phyloP scores from a whole-genome alignment of 2,797 vertebrate species.

The Erithacus rubecula region DNA sequence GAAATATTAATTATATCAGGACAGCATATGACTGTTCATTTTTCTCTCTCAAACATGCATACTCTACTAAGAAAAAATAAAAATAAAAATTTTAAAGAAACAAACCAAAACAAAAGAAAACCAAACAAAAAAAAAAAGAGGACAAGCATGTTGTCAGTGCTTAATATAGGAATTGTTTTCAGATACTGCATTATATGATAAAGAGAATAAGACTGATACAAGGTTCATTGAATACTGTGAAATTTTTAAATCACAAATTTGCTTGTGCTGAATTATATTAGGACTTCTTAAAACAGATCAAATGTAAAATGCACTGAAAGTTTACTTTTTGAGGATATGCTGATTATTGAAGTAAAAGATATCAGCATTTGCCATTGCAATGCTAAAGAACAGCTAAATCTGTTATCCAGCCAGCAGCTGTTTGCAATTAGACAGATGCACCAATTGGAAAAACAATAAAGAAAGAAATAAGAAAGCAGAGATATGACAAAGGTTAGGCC shows the following conservation, averaged over 20 bases:
- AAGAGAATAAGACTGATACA: neutral
- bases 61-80: neutral
- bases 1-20: neutral
- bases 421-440: slow-evolving; percentile 10
- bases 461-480: neutral
- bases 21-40: neutral
- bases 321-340: neutral
- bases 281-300: neutral
- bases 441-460: slow-evolving; percentile 2
- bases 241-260: neutral
- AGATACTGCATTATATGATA: neutral
- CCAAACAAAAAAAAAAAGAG: neutral
- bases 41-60: neutral
- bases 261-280: neutral
- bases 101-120: neutral
- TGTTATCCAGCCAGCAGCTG: neutral
- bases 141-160: neutral
- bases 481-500: neutral
- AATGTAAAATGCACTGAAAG: neutral
- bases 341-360: neutral
- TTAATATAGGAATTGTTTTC: neutral
- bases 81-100: too few relatives aligned
- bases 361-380: neutral
- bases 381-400: neutral
- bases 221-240: neutral